These are phyloP conservation scores for Scaptomyza reducta DNA, from an alignment of 2,888 invertebrate genomes.

Conservation along the genomic window DNA sequence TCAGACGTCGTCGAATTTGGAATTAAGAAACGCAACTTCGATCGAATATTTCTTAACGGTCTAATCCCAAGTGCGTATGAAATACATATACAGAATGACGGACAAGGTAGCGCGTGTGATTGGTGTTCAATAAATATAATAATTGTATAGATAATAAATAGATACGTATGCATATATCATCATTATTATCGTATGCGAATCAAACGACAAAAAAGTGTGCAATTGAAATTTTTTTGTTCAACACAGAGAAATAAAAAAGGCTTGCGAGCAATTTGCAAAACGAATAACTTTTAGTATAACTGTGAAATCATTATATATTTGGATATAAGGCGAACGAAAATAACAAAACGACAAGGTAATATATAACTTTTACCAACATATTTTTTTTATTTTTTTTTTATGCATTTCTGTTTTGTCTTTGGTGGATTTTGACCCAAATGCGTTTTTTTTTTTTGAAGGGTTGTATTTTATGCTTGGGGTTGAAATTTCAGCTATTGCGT, in stretches of 20 bases:
- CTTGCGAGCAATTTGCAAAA: slow-evolving; percentile 17
- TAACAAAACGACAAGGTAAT: slow-evolving; percentile 49
- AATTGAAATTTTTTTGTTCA: slow-evolving; percentile 33
- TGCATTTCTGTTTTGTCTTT: background rate
- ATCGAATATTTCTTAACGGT: slow-evolving; percentile 45
- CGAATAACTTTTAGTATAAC: slow-evolving; percentile 27
- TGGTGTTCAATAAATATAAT: slow-evolving; percentile 31
- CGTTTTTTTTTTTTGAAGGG: slow-evolving; percentile 16
- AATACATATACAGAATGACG: slow-evolving; percentile 41
- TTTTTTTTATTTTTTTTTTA: background rate
- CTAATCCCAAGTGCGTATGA: slow-evolving; percentile 24
- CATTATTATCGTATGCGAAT: slow-evolving; percentile 24
- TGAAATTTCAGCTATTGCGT: slow-evolving; percentile 35
- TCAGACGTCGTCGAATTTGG: slow-evolving; percentile 4
- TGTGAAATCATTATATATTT: slow-evolving; percentile 25
- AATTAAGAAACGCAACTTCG: slow-evolving; percentile 19
- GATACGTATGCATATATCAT: slow-evolving; percentile 27
- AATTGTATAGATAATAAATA: slow-evolving; percentile 31
- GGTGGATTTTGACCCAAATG: slow-evolving; percentile 8
- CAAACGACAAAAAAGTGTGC: slow-evolving; percentile 31
- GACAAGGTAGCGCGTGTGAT: slow-evolving; percentile 39
- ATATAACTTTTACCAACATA: background rate
- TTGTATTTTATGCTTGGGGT: slow-evolving; percentile 11
- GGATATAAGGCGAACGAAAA: slow-evolving; percentile 46
- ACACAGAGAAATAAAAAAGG: slow-evolving; percentile 22